These are phyloP conservation scores for Picathartes gymnocephalus DNA, from an alignment of 2,113 vertebrate species.

Conservation along the genomic window DNA sequence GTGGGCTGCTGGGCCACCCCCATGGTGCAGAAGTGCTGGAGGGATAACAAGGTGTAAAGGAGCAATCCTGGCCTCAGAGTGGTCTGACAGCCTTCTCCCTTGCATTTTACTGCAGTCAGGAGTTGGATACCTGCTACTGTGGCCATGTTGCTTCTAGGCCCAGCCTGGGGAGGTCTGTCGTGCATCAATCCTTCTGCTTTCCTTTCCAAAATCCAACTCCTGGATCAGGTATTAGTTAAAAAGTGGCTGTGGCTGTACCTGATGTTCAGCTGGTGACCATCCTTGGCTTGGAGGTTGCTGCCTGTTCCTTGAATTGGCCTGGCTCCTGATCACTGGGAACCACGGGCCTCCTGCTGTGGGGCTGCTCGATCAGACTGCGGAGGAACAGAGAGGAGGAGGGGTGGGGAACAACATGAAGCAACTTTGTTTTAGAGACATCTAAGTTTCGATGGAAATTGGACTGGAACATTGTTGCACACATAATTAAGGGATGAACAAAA, in stretches of 20 bases:
- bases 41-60: rapidly evolving
- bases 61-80: not conserved
- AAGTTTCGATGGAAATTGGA: not conserved
- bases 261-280: not conserved
- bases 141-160: not conserved
- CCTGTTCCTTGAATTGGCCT: not conserved
- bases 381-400: not conserved
- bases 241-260: not conserved
- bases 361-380: not conserved
- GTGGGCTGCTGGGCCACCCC: not conserved
- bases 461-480: not conserved
- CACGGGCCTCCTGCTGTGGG: rapidly evolving
- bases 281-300: not conserved
- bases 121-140: not conserved
- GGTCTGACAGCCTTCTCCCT: not conserved
- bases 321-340: not conserved
- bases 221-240: rapidly evolving
- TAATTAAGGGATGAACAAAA: not conserved
- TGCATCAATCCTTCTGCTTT: not conserved
- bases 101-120: not conserved
- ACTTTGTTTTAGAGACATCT: not conserved
- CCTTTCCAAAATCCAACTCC: not conserved
- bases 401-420: not conserved
- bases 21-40: not conserved
- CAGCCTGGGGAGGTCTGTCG: not conserved